Conservation (phyloP, 2,888 invertebrate genomes). For the Silvanus unidentatus region DNA sequence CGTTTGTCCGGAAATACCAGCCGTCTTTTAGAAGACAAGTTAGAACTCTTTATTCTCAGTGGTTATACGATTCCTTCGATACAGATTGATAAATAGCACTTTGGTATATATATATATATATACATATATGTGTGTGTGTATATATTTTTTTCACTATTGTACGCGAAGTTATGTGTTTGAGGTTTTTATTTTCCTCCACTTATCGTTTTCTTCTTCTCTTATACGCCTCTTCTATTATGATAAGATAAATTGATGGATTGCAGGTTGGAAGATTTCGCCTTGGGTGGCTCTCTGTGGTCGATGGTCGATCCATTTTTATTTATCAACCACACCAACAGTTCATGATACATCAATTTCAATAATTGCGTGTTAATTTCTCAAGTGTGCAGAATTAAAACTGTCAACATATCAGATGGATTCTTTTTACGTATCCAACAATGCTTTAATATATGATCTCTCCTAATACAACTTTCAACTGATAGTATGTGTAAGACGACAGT, state of each 20-base stretch:
- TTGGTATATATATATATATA: conserved; percentile 4
- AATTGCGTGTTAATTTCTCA: no score
- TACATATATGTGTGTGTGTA: no score
- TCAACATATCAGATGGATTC: no score
- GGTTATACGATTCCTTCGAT: conserved; percentile 27
- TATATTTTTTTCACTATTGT: conserved; percentile 22
- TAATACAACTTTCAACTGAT: no score
- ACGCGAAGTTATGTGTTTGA: conserved; percentile 19
- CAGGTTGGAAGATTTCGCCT: background rate
- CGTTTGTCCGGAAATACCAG: conserved; percentile 37
- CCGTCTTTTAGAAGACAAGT: conserved; percentile 31
- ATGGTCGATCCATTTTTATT: no score
- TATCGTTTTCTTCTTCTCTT: conserved; percentile 16
- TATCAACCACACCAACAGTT: no score
- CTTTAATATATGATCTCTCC: no score
- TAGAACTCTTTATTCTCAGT: conserved; percentile 31
- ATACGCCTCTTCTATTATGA: conserved; percentile 11
- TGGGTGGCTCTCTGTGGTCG: background rate
- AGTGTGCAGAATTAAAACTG: no score
- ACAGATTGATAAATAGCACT: conserved; percentile 33
- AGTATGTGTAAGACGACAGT: no score
- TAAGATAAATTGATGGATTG: conserved; percentile 10
- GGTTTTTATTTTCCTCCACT: conserved; percentile 21
- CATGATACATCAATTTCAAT: no score
- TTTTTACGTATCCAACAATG: no score